A percentile compares a stretch with the other conserved stretches of the same genome.
Evolutionary conservation across 2,797 vertebrate species (phyloP).

Genomic region (Somateria mollissima): DNA sequence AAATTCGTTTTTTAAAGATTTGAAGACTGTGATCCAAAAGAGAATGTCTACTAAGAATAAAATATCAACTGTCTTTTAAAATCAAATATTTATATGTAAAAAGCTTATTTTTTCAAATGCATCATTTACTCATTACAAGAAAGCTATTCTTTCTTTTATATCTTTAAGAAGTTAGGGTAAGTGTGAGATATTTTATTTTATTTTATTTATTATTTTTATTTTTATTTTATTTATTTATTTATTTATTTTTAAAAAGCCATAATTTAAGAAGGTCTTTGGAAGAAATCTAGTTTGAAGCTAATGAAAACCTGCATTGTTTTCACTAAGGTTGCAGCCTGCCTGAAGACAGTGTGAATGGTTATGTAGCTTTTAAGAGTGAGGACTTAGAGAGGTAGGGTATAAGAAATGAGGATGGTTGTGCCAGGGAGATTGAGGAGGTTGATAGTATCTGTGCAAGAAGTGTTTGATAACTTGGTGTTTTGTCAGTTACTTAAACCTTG

Average conservation of each 20-base stretch:
- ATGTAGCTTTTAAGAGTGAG: background rate
- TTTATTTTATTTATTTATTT: background rate
- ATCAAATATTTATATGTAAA: background rate
- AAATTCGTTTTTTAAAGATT: background rate
- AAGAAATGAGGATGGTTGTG: background rate
- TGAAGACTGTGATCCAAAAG: background rate
- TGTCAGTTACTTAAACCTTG: background rate
- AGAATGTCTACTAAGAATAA: background rate
- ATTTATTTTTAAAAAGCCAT: background rate
- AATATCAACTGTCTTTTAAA: background rate
- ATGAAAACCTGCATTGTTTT: background rate
- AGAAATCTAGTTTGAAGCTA: background rate
- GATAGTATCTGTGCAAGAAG: background rate
- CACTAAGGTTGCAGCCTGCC: background rate
- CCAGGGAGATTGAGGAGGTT: background rate
- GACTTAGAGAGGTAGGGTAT: accelerated
- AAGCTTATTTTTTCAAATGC: background rate
- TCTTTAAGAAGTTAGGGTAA: background rate
- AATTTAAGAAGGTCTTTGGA: background rate
- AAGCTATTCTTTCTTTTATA: background rate
- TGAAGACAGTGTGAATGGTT: background rate
- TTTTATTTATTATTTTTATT: background rate
- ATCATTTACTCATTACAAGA: background rate
- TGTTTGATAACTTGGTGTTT: background rate
- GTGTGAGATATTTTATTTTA: background rate